Base-by-base conservation (phyloP, 1,140 invertebrate species). In the Chrysoperla carnea region DNA sequence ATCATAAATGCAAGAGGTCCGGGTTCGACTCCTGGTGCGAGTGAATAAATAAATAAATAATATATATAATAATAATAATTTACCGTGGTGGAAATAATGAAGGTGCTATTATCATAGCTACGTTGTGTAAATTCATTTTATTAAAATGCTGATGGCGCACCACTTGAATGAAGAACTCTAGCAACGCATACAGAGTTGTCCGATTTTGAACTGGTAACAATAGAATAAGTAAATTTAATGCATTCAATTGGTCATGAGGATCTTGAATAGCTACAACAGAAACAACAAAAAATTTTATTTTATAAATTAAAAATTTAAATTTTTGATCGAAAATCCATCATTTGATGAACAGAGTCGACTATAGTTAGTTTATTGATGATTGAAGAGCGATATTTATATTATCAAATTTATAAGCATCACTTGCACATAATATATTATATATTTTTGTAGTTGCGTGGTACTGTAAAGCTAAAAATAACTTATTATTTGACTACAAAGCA, bases 91-190 rank as follows among this genome's bases (percentile, higher is more conserved):
- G 80, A 57, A 93, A 92, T 29, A 94, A 70, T 38, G 89, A 88
- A 29, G 88, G 88, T 8, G 88, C 88, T 42, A 90, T 81, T 47
- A 94, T 92, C 77, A 91, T 90, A 7, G 88, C 80, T 7, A 92
- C 84, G 60, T 92, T 94, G 52, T 87, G 82, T 38, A 84, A 69
- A 39, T 76, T 79, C 88, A 93, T 94, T 66, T 87, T 86, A 60
- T 92, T 94, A 41, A 66, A 64, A 46, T 70, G 63, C 50, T 81
- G 72, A 49, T 79, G 67, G 23, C 75, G 70, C 5, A 81, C 73
- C 11, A 93, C 72, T 42, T 77, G 61, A 33, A 75, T 71, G 36
- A 89, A 72, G 54, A 92, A 86, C 9, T 69, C 64, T 36, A 93
- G 57, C 37, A 93, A 57, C 40, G 78, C 72, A 50, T 82, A 72